Base-by-base conservation (phyloP, 37 sponge, comb jelly and placozoan species). In the Hexactinellida sp. region DNA sequence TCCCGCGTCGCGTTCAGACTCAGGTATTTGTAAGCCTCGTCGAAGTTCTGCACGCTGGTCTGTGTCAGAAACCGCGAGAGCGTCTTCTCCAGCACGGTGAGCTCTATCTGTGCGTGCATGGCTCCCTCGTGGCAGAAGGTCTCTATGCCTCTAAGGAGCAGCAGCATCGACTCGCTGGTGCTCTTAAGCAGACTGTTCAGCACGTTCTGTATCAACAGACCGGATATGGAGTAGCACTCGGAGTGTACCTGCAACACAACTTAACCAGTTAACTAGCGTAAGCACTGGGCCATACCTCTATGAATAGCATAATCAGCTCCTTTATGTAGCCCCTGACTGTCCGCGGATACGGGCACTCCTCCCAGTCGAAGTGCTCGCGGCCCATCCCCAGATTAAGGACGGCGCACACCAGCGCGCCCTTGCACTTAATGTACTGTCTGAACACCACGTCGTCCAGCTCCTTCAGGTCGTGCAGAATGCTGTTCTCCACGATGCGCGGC, bases 311-410 rank as follows among this genome's bases (percentile, higher is more conserved):
- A 24, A 96, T 39, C 5, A 92, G 36, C 38, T 96, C 91, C 55
- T 38, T 87, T 36, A 96, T 55, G 51, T 94, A 96, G 23, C 55
- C 86, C 0, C 94, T 84, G 0, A 96, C 89, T 21, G 87, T 88
- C 41, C 16, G 38, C 24, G 90, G 90, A 25, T 55, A 37, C 1
- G 82, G 23, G 30, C 90, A 88, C 37, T 85, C 85, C 37, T 88
- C 90, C 92, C 94, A 96, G 87, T 94, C 90, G 83, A 93, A 96
- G 38, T 86, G 38, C 76, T 63, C 76, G 63, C 32, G 38, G 0
- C 92, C 92, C 85, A 94, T 90, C 7, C 92, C 94, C 13, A 85
- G 63, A 38, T 92, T 87, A 19, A 94, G 86, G 19, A 85, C 86
- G 0, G 54, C 91, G 16, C 55, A 82, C 0, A 96, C 37, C 1